phyloP scores from a whole-genome alignment of 1,140 invertebrate genomes.

The Hylaeus volcanicus region DNA sequence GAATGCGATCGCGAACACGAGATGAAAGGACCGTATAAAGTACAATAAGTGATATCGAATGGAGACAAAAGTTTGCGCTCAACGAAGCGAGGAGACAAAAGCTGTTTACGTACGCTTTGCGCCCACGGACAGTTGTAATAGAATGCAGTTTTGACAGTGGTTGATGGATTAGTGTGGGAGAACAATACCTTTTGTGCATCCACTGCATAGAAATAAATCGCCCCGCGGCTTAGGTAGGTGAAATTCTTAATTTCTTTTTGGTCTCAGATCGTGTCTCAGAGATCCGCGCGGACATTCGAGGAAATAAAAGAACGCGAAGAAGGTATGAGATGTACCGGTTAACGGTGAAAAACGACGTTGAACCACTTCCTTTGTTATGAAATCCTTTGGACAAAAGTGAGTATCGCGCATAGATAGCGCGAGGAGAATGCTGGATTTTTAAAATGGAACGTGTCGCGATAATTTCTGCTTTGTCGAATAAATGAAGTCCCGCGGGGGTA shows the following conservation, averaged over 20 bases:
- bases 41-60: neutral
- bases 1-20: too few relatives aligned
- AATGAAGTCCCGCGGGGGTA: neutral
- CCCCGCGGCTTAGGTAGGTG: neutral
- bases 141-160: constrained; percentile 28
- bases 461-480: constrained; percentile 23
- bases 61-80: too few relatives aligned
- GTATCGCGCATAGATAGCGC: neutral
- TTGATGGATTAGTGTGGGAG: constrained; percentile 37
- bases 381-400: neutral
- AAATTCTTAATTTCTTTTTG: constrained; percentile 13
- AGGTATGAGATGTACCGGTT: neutral
- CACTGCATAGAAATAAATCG: constrained; percentile 18
- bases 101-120: neutral
- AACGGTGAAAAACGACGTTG: neutral
- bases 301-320: neutral
- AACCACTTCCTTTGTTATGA: neutral
- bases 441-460: neutral
- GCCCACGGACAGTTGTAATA: neutral
- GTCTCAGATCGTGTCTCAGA: neutral
- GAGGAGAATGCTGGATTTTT: neutral
- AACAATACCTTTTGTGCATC: constrained; percentile 35
- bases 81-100: neutral
- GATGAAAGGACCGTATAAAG: neutral
- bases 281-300: neutral